These are phyloP conservation scores for Indri indri DNA, from an alignment of 2,113 vertebrate genomes.

Conservation along the genomic window DNA sequence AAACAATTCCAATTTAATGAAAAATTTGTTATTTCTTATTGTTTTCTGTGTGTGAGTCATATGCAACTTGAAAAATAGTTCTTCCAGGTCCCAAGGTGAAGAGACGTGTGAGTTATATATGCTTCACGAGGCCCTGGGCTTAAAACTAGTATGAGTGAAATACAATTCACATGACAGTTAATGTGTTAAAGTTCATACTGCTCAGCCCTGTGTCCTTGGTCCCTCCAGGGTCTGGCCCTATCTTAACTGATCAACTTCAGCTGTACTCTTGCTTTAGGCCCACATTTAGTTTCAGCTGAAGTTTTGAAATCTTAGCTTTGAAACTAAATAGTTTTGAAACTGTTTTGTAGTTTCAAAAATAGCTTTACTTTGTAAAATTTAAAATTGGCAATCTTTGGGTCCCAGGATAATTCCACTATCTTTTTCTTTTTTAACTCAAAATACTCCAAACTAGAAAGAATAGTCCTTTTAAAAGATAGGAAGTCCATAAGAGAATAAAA, in stretches of 20 bases:
- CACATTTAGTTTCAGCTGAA: background rate
- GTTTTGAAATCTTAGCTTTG: no score
- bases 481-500: background rate
- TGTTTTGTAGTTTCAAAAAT: background rate
- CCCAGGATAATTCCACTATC: conserved; percentile 5
- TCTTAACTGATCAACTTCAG: background rate
- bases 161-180: no score
- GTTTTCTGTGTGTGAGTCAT: no score
- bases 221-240: background rate
- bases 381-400: background rate
- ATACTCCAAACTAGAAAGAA: background rate
- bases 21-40: no score
- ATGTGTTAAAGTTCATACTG: background rate
- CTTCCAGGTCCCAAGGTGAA: no score
- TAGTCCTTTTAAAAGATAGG: background rate
- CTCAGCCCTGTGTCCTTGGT: background rate
- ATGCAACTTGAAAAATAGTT: no score
- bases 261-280: background rate
- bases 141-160: no score
- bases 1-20: no score
- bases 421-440: background rate
- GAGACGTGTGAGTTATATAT: no score
- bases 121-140: no score
- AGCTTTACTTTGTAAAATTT: conserved; percentile 18
- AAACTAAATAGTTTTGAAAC: no score